Evolutionary conservation across 1,140 invertebrate species (phyloP).

Genomic region (Magallana ariakensis): DNA sequence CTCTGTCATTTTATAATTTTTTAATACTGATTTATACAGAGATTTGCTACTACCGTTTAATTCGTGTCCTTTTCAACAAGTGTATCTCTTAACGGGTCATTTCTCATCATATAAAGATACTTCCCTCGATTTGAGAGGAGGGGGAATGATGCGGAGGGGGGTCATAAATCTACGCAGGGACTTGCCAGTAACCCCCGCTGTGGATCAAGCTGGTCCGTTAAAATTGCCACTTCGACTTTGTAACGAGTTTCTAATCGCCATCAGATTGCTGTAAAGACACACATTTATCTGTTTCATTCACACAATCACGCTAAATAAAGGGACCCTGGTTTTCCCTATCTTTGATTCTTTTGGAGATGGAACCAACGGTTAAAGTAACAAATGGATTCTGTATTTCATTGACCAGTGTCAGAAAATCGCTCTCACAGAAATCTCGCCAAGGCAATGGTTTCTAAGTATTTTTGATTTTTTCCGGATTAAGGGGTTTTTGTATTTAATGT

Average conservation of each 20-base stretch:
- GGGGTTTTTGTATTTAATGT: too few relatives aligned
- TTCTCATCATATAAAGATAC: constrained; percentile 25
- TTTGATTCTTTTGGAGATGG: background rate
- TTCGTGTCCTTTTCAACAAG: background rate
- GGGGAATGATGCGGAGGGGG: background rate
- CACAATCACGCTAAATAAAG: constrained; percentile 33
- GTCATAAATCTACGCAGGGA: constrained; percentile 26
- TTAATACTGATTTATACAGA: background rate
- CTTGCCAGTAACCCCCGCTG: constrained; percentile 10
- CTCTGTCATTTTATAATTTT: background rate
- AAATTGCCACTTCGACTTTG: constrained; percentile 3
- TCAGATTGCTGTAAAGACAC: constrained; percentile 32
- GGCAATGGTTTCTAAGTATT: background rate
- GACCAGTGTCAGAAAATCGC: background rate
- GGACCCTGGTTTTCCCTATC: background rate
- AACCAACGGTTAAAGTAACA: background rate
- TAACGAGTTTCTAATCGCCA: constrained; percentile 33
- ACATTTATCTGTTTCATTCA: constrained; percentile 19
- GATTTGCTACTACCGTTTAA: background rate
- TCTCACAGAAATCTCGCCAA: background rate
- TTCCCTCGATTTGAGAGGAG: background rate
- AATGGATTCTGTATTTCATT: background rate
- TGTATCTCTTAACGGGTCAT: background rate
- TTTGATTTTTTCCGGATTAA: background rate
- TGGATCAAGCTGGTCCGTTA: constrained; percentile 6